A percentile compares a stretch with the other conserved stretches of the same genome.
Evolutionary conservation across 2,888 invertebrate genomes (phyloP).

Genomic region (Hirtodrosophila trivittata): DNA sequence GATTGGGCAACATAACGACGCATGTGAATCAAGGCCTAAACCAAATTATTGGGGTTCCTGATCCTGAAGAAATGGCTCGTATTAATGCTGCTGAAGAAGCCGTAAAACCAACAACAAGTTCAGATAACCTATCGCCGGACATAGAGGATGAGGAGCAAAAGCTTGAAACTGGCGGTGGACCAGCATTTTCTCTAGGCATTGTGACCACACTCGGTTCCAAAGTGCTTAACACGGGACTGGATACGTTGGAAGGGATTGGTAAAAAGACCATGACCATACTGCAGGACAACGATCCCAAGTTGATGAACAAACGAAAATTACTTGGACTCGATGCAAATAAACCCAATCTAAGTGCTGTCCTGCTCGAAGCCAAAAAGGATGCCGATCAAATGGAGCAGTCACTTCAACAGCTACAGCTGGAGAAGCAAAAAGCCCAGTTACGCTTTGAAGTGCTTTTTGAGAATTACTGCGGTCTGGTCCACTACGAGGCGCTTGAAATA

Average conservation of each 20-base stretch:
- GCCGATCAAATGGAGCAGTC: slow-evolving; percentile 85
- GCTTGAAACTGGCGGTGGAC: slow-evolving; percentile 12
- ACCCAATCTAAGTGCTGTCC: slow-evolving; percentile 83
- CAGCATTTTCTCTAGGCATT: slow-evolving; percentile 71
- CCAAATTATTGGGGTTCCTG: slow-evolving; percentile 92
- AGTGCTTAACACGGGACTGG: slow-evolving; percentile 91
- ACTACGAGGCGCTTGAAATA: slow-evolving; percentile 96
- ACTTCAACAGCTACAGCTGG: slow-evolving; percentile 75
- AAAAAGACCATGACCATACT: slow-evolving; percentile 97
- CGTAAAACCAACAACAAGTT: slow-evolving; percentile 10
- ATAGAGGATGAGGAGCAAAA: not conserved
- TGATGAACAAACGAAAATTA: slow-evolving; percentile 88
- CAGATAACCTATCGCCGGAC: not conserved
- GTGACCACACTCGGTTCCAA: slow-evolving; percentile 85
- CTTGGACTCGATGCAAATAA: slow-evolving; percentile 81
- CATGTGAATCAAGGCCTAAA: slow-evolving; percentile 94
- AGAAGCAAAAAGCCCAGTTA: slow-evolving; percentile 84
- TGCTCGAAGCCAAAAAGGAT: slow-evolving; percentile 89
- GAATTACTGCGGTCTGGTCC: slow-evolving; percentile 93
- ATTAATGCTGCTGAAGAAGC: slow-evolving; percentile 77
- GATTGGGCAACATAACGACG: slow-evolving; percentile 90
- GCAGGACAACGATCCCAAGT: slow-evolving; percentile 95
- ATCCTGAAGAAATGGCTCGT: slow-evolving; percentile 90
- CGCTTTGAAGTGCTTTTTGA: slow-evolving; percentile 93
- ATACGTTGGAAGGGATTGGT: slow-evolving; percentile 95